Evolutionary conservation across 2,888 invertebrate genomes (phyloP), one percentile per base, ranked within the genome.

Genomic region (Dysmachus trigonus): DNA sequence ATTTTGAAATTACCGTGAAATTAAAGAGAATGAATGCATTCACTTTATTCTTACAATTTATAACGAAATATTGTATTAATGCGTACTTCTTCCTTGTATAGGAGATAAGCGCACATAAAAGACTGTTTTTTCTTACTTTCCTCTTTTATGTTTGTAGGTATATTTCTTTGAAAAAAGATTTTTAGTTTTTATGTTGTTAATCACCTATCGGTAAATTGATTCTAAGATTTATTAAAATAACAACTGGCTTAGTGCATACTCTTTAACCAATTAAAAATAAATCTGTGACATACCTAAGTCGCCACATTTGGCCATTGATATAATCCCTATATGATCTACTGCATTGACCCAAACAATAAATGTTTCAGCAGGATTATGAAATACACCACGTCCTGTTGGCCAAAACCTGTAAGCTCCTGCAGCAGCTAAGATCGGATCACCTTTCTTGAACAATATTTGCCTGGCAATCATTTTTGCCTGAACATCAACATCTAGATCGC

Each of bases 291-390:
- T 87, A 91, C 92, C 91, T 87, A 95, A 91, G 90, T 95, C 93
- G 7, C 94, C 94, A 88, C 93, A 94, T 89, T 92, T 93, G 86
- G 94, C 93, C 95, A 95, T 95, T 87, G 95, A 95, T 90, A 96
- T 96, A 90, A 95, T 93, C 74, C 95, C 93, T 89, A 95, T 91
- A 91, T 96, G 96, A 91, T 96, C 95, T 91, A 95, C 95, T 89
- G 95, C 95, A 91, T 95, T 95, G 88, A 93, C 93, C 95, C 95
- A 96, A 89, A 95, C 93, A 83, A 94, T 91, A 91, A 95, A 95
- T 87, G 94, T 95, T 91, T 95, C 95, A 85, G 92, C 92, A 71
- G 94, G 93, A 92, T 95, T 96, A 7, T 90, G 90, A 77, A 90
- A 92, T 41, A 92, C 88, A 31, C 91, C 92, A 41, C 92, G 91